These are phyloP conservation scores for Stictonetta naevosa DNA, from an alignment of 2,113 vertebrate genomes.

Conservation along the genomic window DNA sequence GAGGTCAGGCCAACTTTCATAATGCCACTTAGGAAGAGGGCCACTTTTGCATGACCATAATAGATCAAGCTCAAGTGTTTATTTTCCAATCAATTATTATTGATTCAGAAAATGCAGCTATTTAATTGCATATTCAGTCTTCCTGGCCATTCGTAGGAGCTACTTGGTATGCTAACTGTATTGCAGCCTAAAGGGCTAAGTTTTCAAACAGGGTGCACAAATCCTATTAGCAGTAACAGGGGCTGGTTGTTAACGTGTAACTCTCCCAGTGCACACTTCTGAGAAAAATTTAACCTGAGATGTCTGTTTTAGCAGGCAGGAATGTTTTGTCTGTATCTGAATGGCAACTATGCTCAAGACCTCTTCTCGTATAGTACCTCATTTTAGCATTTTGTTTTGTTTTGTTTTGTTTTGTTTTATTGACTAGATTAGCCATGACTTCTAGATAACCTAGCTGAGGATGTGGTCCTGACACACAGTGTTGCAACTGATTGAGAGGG, in stretches of 20 bases:
- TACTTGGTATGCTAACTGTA: conserved; percentile 33
- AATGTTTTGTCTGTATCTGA: background rate
- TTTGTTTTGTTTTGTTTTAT: background rate
- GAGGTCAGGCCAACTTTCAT: conserved; percentile 37
- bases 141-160: background rate
- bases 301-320: background rate
- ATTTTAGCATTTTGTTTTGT: background rate
- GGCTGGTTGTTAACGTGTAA: background rate
- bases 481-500: background rate
- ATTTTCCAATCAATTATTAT: conserved; percentile 72
- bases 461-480: background rate
- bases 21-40: conserved; percentile 27
- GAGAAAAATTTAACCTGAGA: background rate
- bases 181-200: background rate
- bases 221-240: background rate
- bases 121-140: conserved; percentile 64
- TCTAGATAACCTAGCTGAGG: background rate
- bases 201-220: conserved; percentile 26
- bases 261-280: background rate
- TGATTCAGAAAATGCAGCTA: conserved; percentile 53
- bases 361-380: background rate
- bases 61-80: conserved; percentile 69
- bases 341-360: background rate
- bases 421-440: background rate
- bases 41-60: conserved; percentile 29